A percentile compares a stretch with the other conserved stretches of the same genome.
Conservation (phyloP, 2,113 vertebrate genomes). For the Notarius lentiginosus region DNA sequence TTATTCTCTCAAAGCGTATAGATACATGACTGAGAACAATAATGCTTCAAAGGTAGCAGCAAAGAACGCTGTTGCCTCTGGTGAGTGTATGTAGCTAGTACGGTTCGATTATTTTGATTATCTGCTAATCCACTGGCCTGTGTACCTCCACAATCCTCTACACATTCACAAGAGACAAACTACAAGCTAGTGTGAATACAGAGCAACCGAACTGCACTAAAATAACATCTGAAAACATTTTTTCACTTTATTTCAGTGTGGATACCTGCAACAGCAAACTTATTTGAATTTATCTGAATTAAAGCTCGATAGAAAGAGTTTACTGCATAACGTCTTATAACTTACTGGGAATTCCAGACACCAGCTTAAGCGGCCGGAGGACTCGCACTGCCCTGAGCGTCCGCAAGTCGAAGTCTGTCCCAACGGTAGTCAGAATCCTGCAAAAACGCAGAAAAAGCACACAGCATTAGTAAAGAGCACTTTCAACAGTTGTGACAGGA, state of each 20-base stretch:
- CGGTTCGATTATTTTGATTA: not conserved
- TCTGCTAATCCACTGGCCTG: not conserved
- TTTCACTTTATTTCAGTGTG: not conserved
- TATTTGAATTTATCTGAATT: not conserved
- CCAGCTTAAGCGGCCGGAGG: slow-evolving; percentile 90
- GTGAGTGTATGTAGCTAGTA: not conserved
- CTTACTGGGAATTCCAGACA: slow-evolving; percentile 97
- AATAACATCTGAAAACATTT: not conserved
- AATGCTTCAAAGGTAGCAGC: not conserved
- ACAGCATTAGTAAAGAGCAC: not conserved
- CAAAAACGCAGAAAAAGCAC: slow-evolving; percentile 31
- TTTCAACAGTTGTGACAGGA: not conserved
- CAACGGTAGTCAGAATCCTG: slow-evolving; percentile 92
- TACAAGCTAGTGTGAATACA: not conserved
- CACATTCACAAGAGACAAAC: not conserved
- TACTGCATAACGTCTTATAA: slow-evolving; percentile 31
- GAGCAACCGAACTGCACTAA: not conserved
- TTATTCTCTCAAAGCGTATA: not conserved
- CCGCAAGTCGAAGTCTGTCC: slow-evolving; percentile 90
- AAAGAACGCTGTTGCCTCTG: not conserved
- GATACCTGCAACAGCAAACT: not conserved
- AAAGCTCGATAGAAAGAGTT: not conserved
- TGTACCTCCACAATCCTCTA: not conserved
- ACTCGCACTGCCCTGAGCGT: slow-evolving; percentile 91
- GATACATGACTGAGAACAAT: not conserved